Conservation (phyloP, 1,140 invertebrate species). For the Cotesia vestalis region DNA sequence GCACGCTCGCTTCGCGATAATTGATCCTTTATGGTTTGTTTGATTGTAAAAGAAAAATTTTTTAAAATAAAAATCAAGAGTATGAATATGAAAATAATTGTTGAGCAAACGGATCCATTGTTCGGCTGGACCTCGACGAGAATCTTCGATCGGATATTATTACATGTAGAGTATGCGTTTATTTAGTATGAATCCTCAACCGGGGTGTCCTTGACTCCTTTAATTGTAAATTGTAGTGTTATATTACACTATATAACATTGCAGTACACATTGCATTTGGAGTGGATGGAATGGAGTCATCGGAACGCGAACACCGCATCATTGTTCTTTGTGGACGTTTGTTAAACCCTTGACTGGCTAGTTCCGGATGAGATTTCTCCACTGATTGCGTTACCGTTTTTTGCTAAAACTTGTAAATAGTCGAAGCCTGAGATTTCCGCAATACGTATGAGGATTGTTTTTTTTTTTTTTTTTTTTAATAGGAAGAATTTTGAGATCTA, state of each 20-base stretch:
- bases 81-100: too few species aligned
- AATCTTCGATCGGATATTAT: too few species aligned
- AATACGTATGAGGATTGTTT: neutral
- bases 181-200: neutral
- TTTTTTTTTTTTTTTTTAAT: too few species aligned
- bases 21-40: too few species aligned
- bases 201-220: conserved; percentile 35
- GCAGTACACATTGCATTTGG: neutral
- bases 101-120: too few species aligned
- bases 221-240: conserved; percentile 10
- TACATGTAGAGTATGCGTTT: too few species aligned
- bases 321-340: conserved; percentile 25
- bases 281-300: conserved; percentile 6
- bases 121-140: too few species aligned
- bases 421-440: neutral
- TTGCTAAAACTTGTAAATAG: neutral
- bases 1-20: too few species aligned
- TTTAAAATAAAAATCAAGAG: too few species aligned
- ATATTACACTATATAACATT: too few species aligned
- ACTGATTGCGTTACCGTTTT: neutral
- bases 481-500: too few species aligned
- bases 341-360: conserved; percentile 19
- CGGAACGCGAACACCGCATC: conserved; percentile 26
- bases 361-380: conserved; percentile 30
- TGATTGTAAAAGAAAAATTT: too few species aligned